phyloP scores from a whole-genome alignment of 2,888 invertebrate species.

The Brachyptera putata region DNA sequence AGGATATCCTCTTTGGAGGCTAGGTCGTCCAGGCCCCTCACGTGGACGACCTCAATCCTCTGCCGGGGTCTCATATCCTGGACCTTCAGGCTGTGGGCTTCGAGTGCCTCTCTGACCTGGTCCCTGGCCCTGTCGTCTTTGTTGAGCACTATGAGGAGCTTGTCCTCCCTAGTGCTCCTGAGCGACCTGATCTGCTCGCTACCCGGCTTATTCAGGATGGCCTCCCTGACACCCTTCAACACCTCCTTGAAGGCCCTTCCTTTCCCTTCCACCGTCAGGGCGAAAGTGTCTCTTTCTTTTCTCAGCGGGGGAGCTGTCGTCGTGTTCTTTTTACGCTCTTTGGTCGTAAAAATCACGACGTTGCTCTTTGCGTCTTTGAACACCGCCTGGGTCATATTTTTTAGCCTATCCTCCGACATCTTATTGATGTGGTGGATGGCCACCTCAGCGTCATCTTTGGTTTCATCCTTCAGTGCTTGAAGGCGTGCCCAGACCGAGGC shows the following conservation, averaged over 20 bases:
- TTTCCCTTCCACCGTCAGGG: background rate
- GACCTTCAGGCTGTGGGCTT: background rate
- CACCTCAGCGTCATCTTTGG: background rate
- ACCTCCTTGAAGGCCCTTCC: background rate
- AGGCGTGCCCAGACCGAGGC: too few species aligned
- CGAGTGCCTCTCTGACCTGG: background rate
- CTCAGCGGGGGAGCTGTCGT: background rate
- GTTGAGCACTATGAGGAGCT: background rate
- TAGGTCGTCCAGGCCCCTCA: background rate
- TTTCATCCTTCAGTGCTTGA: too few species aligned
- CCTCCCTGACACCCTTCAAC: background rate
- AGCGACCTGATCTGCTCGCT: background rate
- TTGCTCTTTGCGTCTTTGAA: too few species aligned
- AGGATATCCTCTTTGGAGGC: background rate
- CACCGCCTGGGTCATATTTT: background rate
- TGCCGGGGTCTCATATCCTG: background rate
- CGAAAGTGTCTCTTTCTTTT: background rate
- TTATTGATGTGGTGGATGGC: background rate
- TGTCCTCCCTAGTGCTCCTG: background rate
- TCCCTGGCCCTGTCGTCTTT: background rate
- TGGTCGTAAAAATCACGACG: too few species aligned
- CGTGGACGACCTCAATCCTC: background rate
- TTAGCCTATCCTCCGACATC: background rate
- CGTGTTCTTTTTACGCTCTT: too few species aligned
- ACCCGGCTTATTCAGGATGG: background rate